phyloP scores from a whole-genome alignment of 2,888 invertebrate genomes.

The Drosophila multiciliata region DNA sequence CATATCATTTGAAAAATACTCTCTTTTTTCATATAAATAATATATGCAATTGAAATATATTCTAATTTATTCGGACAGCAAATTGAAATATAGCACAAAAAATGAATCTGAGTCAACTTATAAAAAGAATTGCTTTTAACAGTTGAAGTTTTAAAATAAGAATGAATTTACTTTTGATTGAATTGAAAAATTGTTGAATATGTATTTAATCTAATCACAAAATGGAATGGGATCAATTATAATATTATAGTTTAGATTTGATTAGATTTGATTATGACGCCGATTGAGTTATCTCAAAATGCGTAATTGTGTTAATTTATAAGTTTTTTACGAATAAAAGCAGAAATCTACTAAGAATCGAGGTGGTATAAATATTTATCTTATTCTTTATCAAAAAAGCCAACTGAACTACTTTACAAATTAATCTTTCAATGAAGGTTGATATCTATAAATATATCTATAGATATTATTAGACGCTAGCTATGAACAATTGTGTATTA shows the following conservation, averaged over 20 bases:
- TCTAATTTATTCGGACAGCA: background rate
- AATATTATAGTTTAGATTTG: background rate
- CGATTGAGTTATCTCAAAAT: background rate
- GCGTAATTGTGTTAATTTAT: background rate
- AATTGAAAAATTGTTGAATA: background rate
- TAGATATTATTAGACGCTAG: background rate
- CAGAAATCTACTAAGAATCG: background rate
- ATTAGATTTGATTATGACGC: slow-evolving; percentile 1
- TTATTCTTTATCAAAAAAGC: background rate
- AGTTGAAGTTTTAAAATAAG: background rate
- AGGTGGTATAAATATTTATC: background rate
- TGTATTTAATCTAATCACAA: background rate
- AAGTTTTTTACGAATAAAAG: background rate
- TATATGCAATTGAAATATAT: background rate
- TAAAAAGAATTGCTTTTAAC: background rate
- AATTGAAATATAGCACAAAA: background rate
- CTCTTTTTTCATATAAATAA: background rate
- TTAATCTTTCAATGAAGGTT: background rate
- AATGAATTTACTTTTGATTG: background rate
- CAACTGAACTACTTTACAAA: background rate
- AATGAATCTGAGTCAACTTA: background rate
- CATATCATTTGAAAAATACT: background rate
- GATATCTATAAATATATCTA: background rate
- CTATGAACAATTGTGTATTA: background rate
- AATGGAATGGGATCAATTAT: background rate